These are phyloP conservation scores for Buceros bicornis DNA, from an alignment of 2,797 vertebrate species.

Conservation along the genomic window DNA sequence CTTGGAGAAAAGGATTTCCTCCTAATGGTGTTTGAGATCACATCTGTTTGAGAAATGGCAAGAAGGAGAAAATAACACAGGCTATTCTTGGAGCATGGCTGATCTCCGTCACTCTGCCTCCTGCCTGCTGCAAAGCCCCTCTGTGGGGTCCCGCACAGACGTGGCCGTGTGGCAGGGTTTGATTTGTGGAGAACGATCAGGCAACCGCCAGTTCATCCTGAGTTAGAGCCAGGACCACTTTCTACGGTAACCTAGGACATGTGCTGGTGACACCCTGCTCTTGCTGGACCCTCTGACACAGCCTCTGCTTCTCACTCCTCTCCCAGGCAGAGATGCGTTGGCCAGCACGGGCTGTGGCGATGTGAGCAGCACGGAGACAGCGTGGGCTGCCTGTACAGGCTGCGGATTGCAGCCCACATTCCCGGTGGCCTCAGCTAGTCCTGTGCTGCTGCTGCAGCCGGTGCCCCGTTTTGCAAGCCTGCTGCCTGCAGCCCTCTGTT, in stretches of 20 bases:
- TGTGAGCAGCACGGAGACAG: rapidly evolving
- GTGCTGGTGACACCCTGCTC: neutral
- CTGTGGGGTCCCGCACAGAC: rapidly evolving
- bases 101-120: neutral
- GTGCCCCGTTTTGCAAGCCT: neutral
- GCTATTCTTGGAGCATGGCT: neutral
- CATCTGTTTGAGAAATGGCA: neutral
- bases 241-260: neutral
- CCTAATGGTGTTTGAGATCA: neutral
- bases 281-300: neutral
- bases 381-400: neutral
- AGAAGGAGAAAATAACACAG: neutral
- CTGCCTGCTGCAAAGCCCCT: neutral
- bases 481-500: neutral
- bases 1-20: neutral
- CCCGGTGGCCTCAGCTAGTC: neutral
- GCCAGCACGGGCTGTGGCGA: rapidly evolving
- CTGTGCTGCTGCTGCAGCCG: neutral
- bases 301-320: neutral
- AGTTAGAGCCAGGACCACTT: neutral
- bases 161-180: neutral
- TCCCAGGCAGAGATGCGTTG: neutral
- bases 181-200: neutral
- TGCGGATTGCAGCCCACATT: neutral
- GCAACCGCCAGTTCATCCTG: neutral